A percentile compares a stretch with the other conserved stretches of the same genome.
These are phyloP conservation scores for Marmota monax DNA, from an alignment of 2,113 vertebrate genomes.

Conservation along the genomic window DNA sequence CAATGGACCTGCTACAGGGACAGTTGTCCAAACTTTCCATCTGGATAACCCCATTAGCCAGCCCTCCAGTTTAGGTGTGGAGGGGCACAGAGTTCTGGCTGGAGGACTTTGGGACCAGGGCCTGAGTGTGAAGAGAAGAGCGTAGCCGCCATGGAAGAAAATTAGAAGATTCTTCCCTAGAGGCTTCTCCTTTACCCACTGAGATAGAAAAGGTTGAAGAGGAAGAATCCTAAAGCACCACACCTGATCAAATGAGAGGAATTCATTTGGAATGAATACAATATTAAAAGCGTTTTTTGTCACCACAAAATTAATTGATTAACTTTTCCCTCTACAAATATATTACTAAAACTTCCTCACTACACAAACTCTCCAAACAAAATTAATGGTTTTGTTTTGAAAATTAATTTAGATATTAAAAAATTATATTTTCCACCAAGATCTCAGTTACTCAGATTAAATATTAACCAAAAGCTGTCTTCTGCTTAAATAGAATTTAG, in stretches of 20 bases:
- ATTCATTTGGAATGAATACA: slow-evolving; percentile 88
- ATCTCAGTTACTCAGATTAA: slow-evolving; percentile 95
- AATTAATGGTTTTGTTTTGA: slow-evolving; percentile 94
- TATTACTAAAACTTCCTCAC: slow-evolving; percentile 91
- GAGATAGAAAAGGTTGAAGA: slow-evolving; percentile 53
- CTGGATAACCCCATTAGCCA: neutral
- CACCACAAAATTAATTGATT: slow-evolving; percentile 88
- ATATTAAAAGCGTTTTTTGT: slow-evolving; percentile 87
- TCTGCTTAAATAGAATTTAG: slow-evolving; percentile 93
- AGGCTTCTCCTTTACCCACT: slow-evolving; percentile 60
- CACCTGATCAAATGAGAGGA: slow-evolving; percentile 87
- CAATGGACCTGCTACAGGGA: neutral
- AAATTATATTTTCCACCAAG: slow-evolving; percentile 96
- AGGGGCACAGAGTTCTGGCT: neutral
- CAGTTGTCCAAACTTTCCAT: neutral
- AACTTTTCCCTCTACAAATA: slow-evolving; percentile 87
- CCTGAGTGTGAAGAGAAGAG: neutral
- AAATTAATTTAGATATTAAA: slow-evolving; percentile 96
- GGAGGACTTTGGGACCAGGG: neutral
- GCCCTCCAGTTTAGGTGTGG: neutral
- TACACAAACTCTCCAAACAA: slow-evolving; percentile 89
- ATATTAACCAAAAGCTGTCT: slow-evolving; percentile 94
- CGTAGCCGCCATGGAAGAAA: neutral
- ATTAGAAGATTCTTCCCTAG: neutral
- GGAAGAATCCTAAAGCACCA: slow-evolving; percentile 74